Base-by-base conservation (phyloP, 2,797 vertebrate species). In the Threskiornis aethiopicus region DNA sequence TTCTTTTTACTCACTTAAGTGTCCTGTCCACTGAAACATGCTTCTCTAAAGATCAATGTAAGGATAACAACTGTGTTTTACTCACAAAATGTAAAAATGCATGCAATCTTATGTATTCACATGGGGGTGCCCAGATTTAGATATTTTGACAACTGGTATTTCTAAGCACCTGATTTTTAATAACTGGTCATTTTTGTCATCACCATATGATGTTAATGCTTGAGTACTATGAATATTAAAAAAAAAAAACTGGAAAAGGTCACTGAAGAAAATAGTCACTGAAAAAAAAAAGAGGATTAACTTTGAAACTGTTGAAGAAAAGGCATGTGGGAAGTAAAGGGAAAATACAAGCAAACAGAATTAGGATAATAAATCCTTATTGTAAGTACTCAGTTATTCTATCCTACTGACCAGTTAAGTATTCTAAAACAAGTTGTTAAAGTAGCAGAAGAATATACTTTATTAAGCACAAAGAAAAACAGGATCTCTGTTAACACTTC, bases 21-120 rank as follows among this genome's bases (percentile, higher is more conserved):
- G 7, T 57, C 33, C 4, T 70, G 6, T 17, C 12, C 52, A 41
- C 4, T 65, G 46, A 73, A 87, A 62, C 0, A 1, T 24, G 12
- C 0, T 0, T 66, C 15, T 82, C 6, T 78, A 29, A 70, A 64
- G 10, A 75, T 13, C 16, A 49, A 1, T 62, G 11, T 3, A 71
- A 82, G 10, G 4, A 58, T 11, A 46, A 47, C 5, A 33, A 9
- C 22, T 47, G 7, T 41, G 3, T 58, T 90, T 71, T 55, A 59
- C 1, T 57, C 17, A 61, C 2, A 37, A 62, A 59, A 19, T 42
- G 6, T 47, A 57, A 91, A 87, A 84, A 73, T 42, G 3, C 3
- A 29, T 77, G 6, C 9, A 25, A 3, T 35, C 3, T 35, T 65
- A 17, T 20, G 2, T 42, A 59, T 46, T 72, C 21, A 41, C 1